Evolutionary conservation across 2,113 vertebrate genomes (phyloP).

Genomic region (Microtus oregoni): DNA sequence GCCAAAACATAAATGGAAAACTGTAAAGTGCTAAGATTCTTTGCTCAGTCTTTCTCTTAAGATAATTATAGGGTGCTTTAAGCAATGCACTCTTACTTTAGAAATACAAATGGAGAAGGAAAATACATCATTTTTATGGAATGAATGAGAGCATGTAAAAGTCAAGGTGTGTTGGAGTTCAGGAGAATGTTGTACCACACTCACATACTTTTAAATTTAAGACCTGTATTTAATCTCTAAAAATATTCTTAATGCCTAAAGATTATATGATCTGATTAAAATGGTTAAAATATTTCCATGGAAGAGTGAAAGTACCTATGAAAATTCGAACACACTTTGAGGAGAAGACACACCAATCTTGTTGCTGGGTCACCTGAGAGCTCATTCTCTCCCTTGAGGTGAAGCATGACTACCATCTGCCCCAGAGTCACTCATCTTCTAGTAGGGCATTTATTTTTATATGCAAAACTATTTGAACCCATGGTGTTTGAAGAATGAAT

Average conservation of each 20-base stretch:
- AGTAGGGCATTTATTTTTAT: not conserved
- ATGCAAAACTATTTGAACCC: not conserved
- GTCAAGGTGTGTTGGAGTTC: not conserved
- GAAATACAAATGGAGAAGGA: not conserved
- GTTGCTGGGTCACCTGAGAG: rapidly evolving
- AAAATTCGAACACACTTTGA: not conserved
- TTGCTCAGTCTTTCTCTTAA: not conserved
- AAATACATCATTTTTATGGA: not conserved
- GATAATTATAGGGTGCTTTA: not conserved
- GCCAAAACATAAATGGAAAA: not conserved
- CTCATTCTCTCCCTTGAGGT: not conserved
- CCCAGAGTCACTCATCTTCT: not conserved
- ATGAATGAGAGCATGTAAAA: not conserved
- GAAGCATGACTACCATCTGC: not conserved
- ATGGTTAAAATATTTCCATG: not conserved
- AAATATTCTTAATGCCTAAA: not conserved
- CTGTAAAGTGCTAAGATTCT: not conserved
- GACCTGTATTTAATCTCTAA: not conserved
- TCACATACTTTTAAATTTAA: not conserved
- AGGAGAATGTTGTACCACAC: not conserved
- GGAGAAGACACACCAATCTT: not conserved
- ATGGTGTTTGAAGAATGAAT: not conserved
- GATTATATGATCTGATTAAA: not conserved
- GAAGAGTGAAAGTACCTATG: not conserved
- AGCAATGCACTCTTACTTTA: not conserved